These are phyloP conservation scores for Lycorma delicatula DNA, from an alignment of 1,140 invertebrate genomes.

Conservation along the genomic window DNA sequence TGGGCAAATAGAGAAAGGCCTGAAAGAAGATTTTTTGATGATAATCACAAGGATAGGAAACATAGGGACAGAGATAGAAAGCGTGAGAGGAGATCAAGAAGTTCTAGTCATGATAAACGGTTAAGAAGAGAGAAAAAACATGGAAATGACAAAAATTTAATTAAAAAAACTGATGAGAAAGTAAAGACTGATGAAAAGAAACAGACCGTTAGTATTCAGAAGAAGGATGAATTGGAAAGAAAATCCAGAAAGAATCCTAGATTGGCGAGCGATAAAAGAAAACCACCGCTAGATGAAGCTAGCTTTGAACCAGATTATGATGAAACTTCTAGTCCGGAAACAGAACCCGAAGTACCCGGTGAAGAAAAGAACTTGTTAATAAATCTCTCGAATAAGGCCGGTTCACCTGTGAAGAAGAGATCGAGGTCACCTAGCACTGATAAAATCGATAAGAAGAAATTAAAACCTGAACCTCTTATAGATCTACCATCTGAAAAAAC, in stretches of 20 bases:
- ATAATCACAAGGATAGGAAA: not conserved
- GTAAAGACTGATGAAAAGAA: constrained; percentile 5
- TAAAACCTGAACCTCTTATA: not conserved
- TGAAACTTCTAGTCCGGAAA: constrained; percentile 10
- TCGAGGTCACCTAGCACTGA: constrained; percentile 12
- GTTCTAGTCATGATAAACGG: not conserved
- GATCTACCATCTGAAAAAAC: constrained; percentile 6
- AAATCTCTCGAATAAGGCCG: constrained; percentile 1
- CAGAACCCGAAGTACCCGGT: constrained; percentile 13
- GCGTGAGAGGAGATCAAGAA: constrained; percentile 9
- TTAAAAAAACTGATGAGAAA: constrained; percentile 12
- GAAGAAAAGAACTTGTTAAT: constrained; percentile 15
- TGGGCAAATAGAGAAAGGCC: constrained; percentile 11
- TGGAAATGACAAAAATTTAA: constrained; percentile 2
- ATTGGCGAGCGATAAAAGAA: constrained; percentile 11
- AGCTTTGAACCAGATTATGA: constrained; percentile 23
- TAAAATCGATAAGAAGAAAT: constrained; percentile 18
- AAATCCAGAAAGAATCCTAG: constrained; percentile 20
- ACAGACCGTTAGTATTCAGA: constrained; percentile 5
- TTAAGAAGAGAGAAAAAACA: constrained; percentile 3
- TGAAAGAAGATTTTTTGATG: constrained; percentile 10
- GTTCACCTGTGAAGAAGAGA: constrained; percentile 13
- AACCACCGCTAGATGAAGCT: constrained; percentile 16
- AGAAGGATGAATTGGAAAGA: constrained; percentile 16
- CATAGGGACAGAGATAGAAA: constrained; percentile 12